Conservation (phyloP, 2,113 vertebrate genomes). For the Perccottus glenii region DNA sequence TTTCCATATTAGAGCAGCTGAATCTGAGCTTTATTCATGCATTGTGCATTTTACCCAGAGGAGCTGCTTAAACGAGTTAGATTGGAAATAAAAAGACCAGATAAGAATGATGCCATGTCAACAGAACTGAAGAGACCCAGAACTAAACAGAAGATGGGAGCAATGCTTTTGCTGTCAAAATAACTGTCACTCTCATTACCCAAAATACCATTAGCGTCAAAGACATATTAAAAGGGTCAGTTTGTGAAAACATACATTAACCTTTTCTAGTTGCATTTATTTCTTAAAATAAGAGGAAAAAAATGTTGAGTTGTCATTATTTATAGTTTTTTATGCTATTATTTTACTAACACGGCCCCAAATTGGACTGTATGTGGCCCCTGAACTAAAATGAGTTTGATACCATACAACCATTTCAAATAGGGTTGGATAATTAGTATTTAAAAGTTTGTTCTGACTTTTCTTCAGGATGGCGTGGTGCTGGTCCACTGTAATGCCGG, state of each 20-base stretch:
- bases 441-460: conserved; percentile 37
- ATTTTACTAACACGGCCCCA: no score
- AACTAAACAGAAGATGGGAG: not conserved
- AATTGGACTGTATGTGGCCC: no score
- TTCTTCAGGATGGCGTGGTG: conserved; percentile 84
- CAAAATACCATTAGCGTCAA: no score
- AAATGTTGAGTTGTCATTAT: no score
- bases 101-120: conserved; percentile 27
- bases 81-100: conserved; percentile 31
- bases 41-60: conserved; percentile 28
- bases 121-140: conserved; percentile 10
- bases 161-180: no score
- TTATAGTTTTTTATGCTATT: no score
- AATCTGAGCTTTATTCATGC: conserved; percentile 15
- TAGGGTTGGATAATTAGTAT: not conserved
- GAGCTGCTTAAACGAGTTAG: conserved; percentile 34
- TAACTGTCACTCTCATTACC: no score
- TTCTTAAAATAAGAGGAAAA: no score
- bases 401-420: not conserved
- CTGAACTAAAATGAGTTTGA: no score
- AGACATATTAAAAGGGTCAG: no score
- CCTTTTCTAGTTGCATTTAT: no score
- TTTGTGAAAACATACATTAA: no score
- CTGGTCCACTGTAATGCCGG: conserved; percentile 97
- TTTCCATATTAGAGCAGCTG: not conserved